Percentiles rank a stretch among this genome's conserved stretches.
These are phyloP conservation scores for Camponotus pennsylvanicus DNA, from an alignment of 1,140 invertebrate species.

Conservation along the genomic window DNA sequence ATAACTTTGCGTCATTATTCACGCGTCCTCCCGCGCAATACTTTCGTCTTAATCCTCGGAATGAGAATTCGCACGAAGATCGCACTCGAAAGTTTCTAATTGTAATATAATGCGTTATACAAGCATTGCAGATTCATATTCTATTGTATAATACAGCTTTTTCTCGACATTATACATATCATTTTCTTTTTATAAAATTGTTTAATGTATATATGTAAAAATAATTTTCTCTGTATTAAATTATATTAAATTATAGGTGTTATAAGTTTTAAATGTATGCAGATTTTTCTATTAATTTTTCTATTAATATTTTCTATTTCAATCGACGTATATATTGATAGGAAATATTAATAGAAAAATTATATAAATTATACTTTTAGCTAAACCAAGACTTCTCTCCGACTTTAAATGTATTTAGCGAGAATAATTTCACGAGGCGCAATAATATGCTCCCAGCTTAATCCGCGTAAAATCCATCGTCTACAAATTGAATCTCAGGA, in stretches of 20 bases:
- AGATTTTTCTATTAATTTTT: slow-evolving; percentile 1
- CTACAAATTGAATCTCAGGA: slow-evolving; percentile 48
- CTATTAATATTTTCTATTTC: not conserved
- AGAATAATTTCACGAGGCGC: slow-evolving; percentile 25
- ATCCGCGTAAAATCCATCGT: slow-evolving; percentile 37
- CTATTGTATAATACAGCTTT: not conserved
- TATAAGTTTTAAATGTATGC: not conserved
- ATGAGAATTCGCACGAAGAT: not conserved
- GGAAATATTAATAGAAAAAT: too few relatives aligned
- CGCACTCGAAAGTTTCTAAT: slow-evolving; percentile 21
- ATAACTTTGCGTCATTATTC: slow-evolving; percentile 34
- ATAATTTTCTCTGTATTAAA: not conserved
- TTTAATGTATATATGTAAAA: not conserved
- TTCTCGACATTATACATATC: not conserved
- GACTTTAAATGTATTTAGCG: not conserved
- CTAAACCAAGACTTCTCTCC: too few relatives aligned
- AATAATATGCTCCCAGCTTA: slow-evolving; percentile 11
- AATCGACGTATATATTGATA: not conserved
- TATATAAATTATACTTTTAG: too few relatives aligned
- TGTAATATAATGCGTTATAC: not conserved
- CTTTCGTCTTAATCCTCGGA: slow-evolving; percentile 17
- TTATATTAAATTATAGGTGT: not conserved
- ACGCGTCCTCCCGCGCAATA: slow-evolving; percentile 9
- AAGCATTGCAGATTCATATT: not conserved
- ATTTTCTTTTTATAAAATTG: not conserved